A percentile compares a stretch with the other conserved stretches of the same genome.
These are phyloP conservation scores for Strigamia transsilvanica DNA, from an alignment of 2,888 invertebrate species.

Conservation along the genomic window DNA sequence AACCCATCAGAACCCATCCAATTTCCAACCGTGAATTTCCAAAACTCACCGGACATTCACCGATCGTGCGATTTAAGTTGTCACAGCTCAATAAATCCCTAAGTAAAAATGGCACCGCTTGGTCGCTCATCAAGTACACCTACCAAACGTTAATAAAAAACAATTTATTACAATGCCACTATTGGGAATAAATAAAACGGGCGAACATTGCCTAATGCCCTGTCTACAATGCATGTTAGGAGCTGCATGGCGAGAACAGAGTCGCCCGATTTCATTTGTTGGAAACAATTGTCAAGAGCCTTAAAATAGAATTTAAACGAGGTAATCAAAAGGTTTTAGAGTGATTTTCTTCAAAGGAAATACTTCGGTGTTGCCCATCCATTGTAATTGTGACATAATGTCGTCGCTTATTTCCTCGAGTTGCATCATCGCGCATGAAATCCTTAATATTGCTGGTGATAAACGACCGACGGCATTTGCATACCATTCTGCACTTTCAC, in stretches of 20 bases:
- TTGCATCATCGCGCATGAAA: neutral
- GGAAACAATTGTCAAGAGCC: neutral
- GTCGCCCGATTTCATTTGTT: neutral
- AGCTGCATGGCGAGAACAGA: neutral
- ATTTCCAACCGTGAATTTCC: neutral
- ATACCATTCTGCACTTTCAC: neutral
- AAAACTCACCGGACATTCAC: conserved; percentile 2
- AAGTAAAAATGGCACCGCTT: neutral
- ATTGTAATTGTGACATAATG: neutral
- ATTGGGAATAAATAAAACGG: neutral
- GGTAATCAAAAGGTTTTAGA: neutral
- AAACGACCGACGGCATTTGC: neutral
- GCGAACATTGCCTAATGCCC: neutral
- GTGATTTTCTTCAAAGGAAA: neutral
- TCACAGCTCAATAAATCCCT: neutral
- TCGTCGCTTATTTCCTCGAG: neutral
- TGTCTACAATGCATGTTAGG: neutral
- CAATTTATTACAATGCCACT: neutral
- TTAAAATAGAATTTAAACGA: neutral
- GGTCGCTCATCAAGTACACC: neutral
- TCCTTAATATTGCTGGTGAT: conserved; percentile 7
- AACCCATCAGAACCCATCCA: neutral
- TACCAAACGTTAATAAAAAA: neutral
- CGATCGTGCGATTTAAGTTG: neutral
- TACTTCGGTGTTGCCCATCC: neutral